phyloP scores from a whole-genome alignment of 2,888 invertebrate species.

The Epiblema foenella region DNA sequence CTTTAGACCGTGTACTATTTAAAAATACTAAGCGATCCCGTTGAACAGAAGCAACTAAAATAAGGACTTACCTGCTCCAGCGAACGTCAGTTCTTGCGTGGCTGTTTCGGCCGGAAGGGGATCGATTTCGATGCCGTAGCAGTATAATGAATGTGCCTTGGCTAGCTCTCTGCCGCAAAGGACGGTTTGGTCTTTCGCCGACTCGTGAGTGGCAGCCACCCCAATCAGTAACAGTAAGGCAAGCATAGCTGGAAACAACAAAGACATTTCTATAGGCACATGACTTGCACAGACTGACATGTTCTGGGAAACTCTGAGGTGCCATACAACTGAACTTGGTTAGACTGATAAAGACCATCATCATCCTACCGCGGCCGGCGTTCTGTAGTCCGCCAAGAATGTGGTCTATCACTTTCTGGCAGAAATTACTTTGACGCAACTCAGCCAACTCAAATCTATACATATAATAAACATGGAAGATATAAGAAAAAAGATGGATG shows the following conservation, averaged over 20 bases:
- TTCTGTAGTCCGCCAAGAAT: too few species aligned
- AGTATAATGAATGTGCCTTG: conserved; percentile 24
- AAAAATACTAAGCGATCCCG: neutral
- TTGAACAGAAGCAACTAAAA: too few species aligned
- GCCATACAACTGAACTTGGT: too few species aligned
- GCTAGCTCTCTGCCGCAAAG: conserved; percentile 37
- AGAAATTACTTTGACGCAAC: too few species aligned
- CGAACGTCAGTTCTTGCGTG: neutral
- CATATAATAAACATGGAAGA: too few species aligned
- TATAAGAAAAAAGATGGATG: too few species aligned
- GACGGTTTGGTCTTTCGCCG: conserved; percentile 11
- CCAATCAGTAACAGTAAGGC: conserved; percentile 19
- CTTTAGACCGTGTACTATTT: neutral
- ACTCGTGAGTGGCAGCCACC: conserved; percentile 16
- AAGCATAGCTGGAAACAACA: conserved; percentile 29
- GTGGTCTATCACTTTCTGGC: too few species aligned
- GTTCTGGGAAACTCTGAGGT: too few species aligned
- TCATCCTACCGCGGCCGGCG: too few species aligned
- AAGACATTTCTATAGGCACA: too few species aligned
- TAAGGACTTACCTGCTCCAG: neutral
- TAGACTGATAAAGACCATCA: too few species aligned
- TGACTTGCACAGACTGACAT: neutral
- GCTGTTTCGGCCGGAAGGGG: neutral
- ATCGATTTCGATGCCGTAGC: conserved; percentile 10
- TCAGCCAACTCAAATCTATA: too few species aligned